These are phyloP conservation scores for Microplitis mediator DNA, from an alignment of 1,140 invertebrate species.

Conservation along the genomic window DNA sequence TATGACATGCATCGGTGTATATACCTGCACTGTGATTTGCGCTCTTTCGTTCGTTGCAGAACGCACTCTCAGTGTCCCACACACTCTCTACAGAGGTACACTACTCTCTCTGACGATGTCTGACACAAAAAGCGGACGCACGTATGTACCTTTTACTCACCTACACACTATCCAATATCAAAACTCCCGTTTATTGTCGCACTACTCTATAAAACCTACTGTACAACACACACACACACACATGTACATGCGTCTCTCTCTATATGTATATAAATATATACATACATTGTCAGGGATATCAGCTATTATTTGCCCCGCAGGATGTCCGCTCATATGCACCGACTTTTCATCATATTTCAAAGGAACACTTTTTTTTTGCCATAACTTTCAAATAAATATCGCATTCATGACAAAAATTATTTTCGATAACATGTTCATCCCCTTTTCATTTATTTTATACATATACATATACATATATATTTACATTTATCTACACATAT, in stretches of 20 bases:
- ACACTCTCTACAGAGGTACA: not conserved
- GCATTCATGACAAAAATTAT: too few species aligned
- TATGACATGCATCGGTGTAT: slow-evolving; percentile 62
- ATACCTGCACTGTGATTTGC: slow-evolving; percentile 58
- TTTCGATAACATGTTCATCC: too few species aligned
- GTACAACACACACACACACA: not conserved
- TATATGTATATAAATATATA: not conserved
- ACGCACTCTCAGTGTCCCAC: slow-evolving; percentile 36
- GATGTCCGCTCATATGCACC: slow-evolving; percentile 22
- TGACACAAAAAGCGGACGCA: slow-evolving; percentile 9
- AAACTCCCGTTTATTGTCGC: not conserved
- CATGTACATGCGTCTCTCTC: not conserved
- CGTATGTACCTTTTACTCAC: not conserved
- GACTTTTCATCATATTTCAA: not conserved
- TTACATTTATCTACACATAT: not conserved
- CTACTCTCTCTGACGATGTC: slow-evolving; percentile 9
- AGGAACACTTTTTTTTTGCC: too few species aligned
- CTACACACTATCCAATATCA: not conserved
- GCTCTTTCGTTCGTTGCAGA: slow-evolving; percentile 58
- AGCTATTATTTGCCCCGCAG: slow-evolving; percentile 23
- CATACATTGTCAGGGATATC: not conserved
- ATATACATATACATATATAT: too few species aligned
- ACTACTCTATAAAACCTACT: not conserved
- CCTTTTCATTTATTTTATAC: too few species aligned
- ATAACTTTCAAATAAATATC: too few species aligned